Base-by-base conservation (phyloP, 2,797 vertebrate species). In the Crax fasciolata region DNA sequence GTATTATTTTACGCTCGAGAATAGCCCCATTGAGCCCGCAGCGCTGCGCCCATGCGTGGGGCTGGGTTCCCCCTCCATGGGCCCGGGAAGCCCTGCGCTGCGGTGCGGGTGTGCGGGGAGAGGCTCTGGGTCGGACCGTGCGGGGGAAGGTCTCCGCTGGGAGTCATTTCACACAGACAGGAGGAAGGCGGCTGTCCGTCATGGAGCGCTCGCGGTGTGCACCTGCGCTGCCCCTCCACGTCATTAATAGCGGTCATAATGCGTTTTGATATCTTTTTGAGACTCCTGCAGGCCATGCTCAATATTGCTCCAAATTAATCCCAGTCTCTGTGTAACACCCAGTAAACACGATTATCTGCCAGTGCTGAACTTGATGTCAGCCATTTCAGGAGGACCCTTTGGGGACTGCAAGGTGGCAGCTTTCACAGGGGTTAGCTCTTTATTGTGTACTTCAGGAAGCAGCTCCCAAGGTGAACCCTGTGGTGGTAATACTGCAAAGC, bases 1-100 rank as follows among this genome's bases (percentile, higher is more conserved):
- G 74, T 95, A 94, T 96, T 96, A 72, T 52, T 93, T 96, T 88
- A 95, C 95, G n/a, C 44, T 86, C 79, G 43, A 94, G 90, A 95
- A 91, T 89, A 80, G 91, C 39, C 76, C 85, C 52, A 13, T 83
- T 90, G 94, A 94, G 72, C 73, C 72, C 62, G 65, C 14, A 38
- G 68, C 12, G 2, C 74, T 15, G 49, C 87, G 71, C 52, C 5
- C 55, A 23, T 46, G 73, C 28, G 62, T 82, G 58, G 52, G 15
- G 52, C 52, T 54, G 52, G 28, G 28, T 27, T 54, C 28, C 54
- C 96, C 81, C 88, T 90, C 93, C 84, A 66, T 43, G 75, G 91
- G 74, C 88, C 90, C 71, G 81, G 80, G 77, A 68, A 78, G 95
- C 65, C 62, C 14, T 75, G 16, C 1, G 2, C 35, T 80, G 38